A percentile compares a stretch with the other conserved stretches of the same genome.
phyloP scores from a whole-genome alignment of 2,888 invertebrate species.

The Phyto melanocephala region DNA sequence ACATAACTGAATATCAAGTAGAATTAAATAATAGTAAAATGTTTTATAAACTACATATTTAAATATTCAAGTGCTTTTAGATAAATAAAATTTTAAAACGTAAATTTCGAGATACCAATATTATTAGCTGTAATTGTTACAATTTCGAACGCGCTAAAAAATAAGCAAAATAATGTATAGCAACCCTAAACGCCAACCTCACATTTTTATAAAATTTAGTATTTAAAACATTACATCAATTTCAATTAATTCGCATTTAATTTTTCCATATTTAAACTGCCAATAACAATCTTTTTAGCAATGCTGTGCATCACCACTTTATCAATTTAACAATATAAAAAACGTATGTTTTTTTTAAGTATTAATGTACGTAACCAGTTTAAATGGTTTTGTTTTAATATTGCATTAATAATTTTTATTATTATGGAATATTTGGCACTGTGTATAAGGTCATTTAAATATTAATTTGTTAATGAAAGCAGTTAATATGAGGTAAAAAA shows the following conservation, averaged over 20 bases:
- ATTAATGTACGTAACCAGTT: constrained; percentile 6
- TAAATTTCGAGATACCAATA: too few relatives aligned
- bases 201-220: too few relatives aligned
- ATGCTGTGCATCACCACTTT: neutral
- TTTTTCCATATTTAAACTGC: neutral
- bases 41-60: too few relatives aligned
- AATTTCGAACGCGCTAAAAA: too few relatives aligned
- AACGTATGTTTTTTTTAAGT: neutral
- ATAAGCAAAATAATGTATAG: too few relatives aligned
- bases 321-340: constrained; percentile 3
- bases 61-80: too few relatives aligned
- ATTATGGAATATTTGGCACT: constrained; percentile 38
- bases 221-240: too few relatives aligned
- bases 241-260: neutral
- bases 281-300: neutral
- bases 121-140: too few relatives aligned
- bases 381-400: neutral
- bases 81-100: too few relatives aligned
- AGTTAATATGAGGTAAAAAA: constrained; percentile 19
- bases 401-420: constrained; percentile 26
- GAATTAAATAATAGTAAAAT: too few relatives aligned
- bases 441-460: constrained; percentile 42
- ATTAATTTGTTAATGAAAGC: constrained; percentile 20
- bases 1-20: too few relatives aligned
- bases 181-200: too few relatives aligned